Conservation (phyloP, 2,888 invertebrate genomes). For the Nysson spinosus region DNA sequence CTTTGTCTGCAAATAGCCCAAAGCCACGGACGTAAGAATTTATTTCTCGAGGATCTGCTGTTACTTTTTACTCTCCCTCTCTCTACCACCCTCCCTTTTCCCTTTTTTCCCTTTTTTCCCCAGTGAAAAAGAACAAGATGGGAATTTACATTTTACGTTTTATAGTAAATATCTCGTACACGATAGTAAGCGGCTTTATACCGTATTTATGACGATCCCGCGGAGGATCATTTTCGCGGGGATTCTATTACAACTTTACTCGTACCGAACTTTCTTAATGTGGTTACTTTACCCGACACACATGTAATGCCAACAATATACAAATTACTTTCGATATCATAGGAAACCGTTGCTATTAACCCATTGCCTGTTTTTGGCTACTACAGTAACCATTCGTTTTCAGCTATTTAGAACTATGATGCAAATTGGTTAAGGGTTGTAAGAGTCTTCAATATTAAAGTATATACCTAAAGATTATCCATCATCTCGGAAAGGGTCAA, state of each 20-base stretch:
- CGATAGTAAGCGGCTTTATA: not conserved
- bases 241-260: slow-evolving; percentile 4
- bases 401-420: too few species aligned
- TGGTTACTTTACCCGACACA: too few species aligned
- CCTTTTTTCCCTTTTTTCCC: slow-evolving; percentile 1
- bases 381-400: too few species aligned
- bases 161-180: slow-evolving; percentile 15
- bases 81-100: not conserved
- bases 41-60: slow-evolving; percentile 47
- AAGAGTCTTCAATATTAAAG: too few species aligned
- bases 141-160: slow-evolving; percentile 23
- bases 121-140: not conserved
- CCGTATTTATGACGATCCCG: not conserved
- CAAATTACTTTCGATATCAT: too few species aligned
- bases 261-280: too few species aligned
- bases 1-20: slow-evolving; percentile 68
- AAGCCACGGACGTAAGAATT: slow-evolving; percentile 48
- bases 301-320: too few species aligned
- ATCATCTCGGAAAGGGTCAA: slow-evolving; percentile 83
- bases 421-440: too few species aligned
- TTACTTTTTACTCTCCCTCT: slow-evolving; percentile 17
- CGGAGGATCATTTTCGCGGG: not conserved
- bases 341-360: too few species aligned
- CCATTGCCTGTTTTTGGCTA: too few species aligned
- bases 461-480: slow-evolving; percentile 77